Percentiles rank a stretch among this genome's conserved stretches.
These are phyloP conservation scores for Phocoena sinus DNA, from an alignment of 2,113 vertebrate genomes.

Conservation along the genomic window DNA sequence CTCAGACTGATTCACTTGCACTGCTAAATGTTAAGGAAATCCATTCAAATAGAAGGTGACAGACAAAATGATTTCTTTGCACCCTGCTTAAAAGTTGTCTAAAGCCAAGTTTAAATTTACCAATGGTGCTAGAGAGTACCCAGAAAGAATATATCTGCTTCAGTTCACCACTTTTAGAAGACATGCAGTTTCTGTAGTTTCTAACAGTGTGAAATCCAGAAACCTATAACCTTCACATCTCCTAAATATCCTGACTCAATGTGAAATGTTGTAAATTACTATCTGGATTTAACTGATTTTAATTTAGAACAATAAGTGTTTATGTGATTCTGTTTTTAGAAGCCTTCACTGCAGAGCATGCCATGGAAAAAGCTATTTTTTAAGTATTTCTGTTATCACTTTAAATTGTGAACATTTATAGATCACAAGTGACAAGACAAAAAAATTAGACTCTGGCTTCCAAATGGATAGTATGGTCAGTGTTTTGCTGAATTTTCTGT, in stretches of 20 bases:
- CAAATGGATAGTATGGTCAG: slow-evolving; percentile 24
- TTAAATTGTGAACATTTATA: slow-evolving; percentile 32
- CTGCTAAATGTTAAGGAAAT: slow-evolving; percentile 63
- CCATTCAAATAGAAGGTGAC: slow-evolving; percentile 50
- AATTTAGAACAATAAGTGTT: slow-evolving; percentile 43
- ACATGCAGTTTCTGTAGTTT: slow-evolving; percentile 50
- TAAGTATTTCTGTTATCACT: slow-evolving; percentile 32
- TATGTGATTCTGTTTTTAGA: slow-evolving; percentile 38
- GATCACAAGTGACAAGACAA: slow-evolving; percentile 7
- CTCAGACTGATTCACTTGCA: slow-evolving; percentile 40
- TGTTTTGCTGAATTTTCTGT: slow-evolving; percentile 48
- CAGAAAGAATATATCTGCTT: slow-evolving; percentile 39
- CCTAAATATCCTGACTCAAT: slow-evolving; percentile 37
- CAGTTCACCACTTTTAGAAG: slow-evolving; percentile 45
- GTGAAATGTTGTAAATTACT: slow-evolving; percentile 44
- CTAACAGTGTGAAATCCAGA: slow-evolving; percentile 56
- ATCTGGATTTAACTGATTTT: slow-evolving; percentile 27
- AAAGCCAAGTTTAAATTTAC: slow-evolving; percentile 63
- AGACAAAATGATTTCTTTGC: slow-evolving; percentile 62
- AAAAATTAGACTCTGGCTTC: slow-evolving; percentile 29
- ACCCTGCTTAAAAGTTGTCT: slow-evolving; percentile 55
- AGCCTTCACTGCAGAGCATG: not conserved
- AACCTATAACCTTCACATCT: slow-evolving; percentile 50
- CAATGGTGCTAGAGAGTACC: slow-evolving; percentile 46
- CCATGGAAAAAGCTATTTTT: slow-evolving; percentile 28